phyloP scores from a whole-genome alignment of 2,888 invertebrate genomes.

The Microctonus hyperodae region DNA sequence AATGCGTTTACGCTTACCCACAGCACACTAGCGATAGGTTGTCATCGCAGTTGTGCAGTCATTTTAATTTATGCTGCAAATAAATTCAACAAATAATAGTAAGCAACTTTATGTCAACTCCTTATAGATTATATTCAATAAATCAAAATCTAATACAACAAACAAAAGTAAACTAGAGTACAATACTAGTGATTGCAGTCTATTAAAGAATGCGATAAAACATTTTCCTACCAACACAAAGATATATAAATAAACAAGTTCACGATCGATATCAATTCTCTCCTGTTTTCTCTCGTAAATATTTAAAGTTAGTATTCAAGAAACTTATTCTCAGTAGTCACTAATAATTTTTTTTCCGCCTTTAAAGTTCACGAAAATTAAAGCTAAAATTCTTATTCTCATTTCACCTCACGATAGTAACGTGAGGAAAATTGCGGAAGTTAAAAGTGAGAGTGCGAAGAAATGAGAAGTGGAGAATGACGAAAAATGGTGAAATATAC shows the following conservation, averaged over 20 bases:
- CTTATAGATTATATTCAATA: conserved; percentile 9
- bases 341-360: not conserved
- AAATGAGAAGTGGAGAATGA: not conserved
- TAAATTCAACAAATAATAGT: not conserved
- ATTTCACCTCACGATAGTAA: not conserved
- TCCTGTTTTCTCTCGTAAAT: not conserved
- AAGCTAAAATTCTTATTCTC: not conserved
- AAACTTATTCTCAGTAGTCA: not conserved
- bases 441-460: not conserved
- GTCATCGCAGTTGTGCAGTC: not conserved
- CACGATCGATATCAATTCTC: not conserved
- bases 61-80: conserved; percentile 2
- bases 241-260: not conserved
- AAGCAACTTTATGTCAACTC: not conserved
- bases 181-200: not conserved
- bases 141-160: not conserved
- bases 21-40: not conserved
- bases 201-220: not conserved
- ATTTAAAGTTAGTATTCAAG: not conserved
- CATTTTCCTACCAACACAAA: not conserved
- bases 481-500: not conserved
- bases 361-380: not conserved
- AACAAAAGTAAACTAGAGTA: not conserved
- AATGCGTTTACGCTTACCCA: conserved; percentile 2
- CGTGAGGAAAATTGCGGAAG: not conserved